Conservation (phyloP, 2,888 invertebrate genomes). For the Mycogona germanica region DNA sequence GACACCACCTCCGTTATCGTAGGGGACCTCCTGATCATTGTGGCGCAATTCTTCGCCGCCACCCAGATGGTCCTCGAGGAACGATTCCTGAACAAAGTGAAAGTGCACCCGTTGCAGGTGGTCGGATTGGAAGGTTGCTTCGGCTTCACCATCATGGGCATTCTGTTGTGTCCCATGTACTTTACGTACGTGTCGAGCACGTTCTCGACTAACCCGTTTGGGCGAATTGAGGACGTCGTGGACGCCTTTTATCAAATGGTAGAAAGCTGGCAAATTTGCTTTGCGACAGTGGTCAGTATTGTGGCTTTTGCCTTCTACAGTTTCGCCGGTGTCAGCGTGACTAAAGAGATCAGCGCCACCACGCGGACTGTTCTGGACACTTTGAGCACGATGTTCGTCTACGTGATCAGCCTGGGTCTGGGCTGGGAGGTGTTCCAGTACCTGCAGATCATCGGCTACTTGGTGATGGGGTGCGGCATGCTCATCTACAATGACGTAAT, state of each 20-base stretch:
- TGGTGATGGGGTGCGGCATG: constrained; percentile 63
- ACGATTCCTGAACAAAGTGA: constrained; percentile 66
- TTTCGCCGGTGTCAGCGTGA: constrained; percentile 80
- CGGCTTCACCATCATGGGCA: constrained; percentile 49
- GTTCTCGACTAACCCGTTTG: constrained; percentile 25
- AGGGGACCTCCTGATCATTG: constrained; percentile 45
- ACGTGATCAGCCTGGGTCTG: constrained; percentile 62
- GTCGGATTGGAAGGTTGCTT: constrained; percentile 86
- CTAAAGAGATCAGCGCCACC: constrained; percentile 86
- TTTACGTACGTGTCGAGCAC: constrained; percentile 38
- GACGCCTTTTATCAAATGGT: constrained; percentile 76
- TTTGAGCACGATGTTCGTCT: constrained; percentile 79
- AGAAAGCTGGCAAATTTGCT: constrained; percentile 46
- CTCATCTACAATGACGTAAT: constrained; percentile 57
- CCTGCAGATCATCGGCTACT: constrained; percentile 64
- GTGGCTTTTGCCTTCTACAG: constrained; percentile 87
- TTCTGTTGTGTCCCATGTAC: constrained; percentile 64
- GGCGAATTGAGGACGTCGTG: constrained; percentile 59
- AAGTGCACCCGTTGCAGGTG: constrained; percentile 80
- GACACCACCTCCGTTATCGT: too few species aligned
- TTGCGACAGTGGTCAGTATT: constrained; percentile 56
- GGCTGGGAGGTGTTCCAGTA: constrained; percentile 68
- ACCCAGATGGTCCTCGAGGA: constrained; percentile 93
- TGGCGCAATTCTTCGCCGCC: constrained; percentile 63
- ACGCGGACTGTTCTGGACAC: constrained; percentile 82